Conservation (phyloP, 2,888 invertebrate genomes). For the Byasa hedistus region DNA sequence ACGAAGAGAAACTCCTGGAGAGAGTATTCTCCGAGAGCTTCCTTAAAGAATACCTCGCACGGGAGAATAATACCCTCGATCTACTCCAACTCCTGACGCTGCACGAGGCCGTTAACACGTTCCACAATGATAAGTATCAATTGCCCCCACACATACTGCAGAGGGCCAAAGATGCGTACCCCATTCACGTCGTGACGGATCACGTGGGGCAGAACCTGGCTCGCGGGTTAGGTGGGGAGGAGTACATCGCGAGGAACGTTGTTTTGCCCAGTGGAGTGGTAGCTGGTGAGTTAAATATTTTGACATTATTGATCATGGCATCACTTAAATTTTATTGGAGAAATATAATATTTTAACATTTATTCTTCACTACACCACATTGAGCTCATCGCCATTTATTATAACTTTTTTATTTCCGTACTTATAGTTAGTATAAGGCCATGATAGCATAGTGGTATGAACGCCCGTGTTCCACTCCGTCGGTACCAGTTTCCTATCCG, state of each 20-base stretch:
- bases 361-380: too few species aligned
- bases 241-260: slow-evolving; percentile 77
- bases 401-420: too few species aligned
- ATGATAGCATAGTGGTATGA: too few species aligned
- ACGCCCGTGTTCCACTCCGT: too few species aligned
- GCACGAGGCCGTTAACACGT: slow-evolving; percentile 75
- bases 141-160: slow-evolving; percentile 63
- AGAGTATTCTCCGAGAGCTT: slow-evolving; percentile 75
- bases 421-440: too few species aligned
- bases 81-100: slow-evolving; percentile 75
- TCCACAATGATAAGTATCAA: slow-evolving; percentile 61
- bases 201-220: slow-evolving; percentile 72
- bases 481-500: too few species aligned
- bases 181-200: slow-evolving; percentile 51
- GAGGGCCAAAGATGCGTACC: slow-evolving; percentile 54
- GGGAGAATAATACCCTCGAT: slow-evolving; percentile 64
- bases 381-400: too few species aligned
- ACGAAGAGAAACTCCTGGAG: slow-evolving; percentile 74
- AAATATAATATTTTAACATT: too few species aligned
- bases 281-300: slow-evolving; percentile 2
- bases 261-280: slow-evolving; percentile 59
- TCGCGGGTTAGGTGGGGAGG: slow-evolving; percentile 77
- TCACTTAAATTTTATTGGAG: too few species aligned
- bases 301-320: background rate
- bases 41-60: slow-evolving; percentile 57